Conservation (phyloP, 2,888 invertebrate genomes). For the Tenodera sinensis region DNA sequence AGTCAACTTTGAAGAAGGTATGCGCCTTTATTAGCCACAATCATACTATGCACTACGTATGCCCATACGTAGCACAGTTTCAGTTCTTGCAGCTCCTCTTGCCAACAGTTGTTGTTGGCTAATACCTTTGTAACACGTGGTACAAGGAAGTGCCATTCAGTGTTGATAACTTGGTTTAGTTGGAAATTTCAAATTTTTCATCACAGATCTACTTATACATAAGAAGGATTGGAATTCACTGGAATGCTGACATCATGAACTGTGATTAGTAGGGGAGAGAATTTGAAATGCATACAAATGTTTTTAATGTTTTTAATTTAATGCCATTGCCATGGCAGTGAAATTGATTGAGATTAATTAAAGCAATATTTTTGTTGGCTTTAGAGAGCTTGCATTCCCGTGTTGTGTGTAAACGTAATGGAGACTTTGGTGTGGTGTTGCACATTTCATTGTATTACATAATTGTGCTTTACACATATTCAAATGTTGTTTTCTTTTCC, state of each 20-base stretch:
- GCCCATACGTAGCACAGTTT: constrained; percentile 7
- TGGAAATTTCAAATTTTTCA: constrained; percentile 1
- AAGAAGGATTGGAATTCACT: not conserved
- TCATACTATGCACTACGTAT: constrained; percentile 6
- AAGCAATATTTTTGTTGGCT: not conserved
- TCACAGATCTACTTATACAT: not conserved
- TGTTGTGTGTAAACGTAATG: not conserved
- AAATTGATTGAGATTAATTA: not conserved
- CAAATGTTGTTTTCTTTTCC: not conserved
- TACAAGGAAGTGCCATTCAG: constrained; percentile 18
- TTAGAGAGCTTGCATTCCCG: not conserved
- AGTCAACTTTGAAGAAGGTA: constrained; percentile 79
- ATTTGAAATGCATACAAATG: not conserved
- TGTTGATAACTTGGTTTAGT: constrained; percentile 12
- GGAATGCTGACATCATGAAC: not conserved
- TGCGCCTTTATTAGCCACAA: constrained; percentile 63
- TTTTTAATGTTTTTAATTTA: not conserved
- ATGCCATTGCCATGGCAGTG: not conserved
- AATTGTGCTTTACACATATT: not conserved
- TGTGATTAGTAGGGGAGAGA: not conserved
- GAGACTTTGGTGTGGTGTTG: not conserved
- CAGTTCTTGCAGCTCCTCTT: not conserved
- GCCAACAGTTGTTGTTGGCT: not conserved
- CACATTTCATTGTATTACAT: not conserved
- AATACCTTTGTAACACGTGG: not conserved